Evolutionary conservation across 30 jellyfish, hydroid and myxozoan genomes (phyloP).

Genomic region (Aurelia coerulea): DNA sequence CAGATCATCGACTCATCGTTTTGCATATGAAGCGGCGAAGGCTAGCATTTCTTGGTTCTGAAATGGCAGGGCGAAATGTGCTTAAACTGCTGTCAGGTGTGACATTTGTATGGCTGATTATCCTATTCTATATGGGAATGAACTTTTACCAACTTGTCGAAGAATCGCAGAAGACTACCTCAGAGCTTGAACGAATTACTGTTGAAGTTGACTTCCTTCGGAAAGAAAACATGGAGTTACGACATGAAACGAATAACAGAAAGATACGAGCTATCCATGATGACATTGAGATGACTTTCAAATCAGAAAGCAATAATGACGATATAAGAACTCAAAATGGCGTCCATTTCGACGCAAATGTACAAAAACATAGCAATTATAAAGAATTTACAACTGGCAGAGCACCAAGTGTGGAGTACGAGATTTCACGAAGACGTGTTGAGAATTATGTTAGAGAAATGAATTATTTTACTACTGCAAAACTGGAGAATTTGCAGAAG

Average conservation of each 20-base stretch:
- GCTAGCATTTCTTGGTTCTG: not conserved
- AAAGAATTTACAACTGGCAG: constrained; percentile 2
- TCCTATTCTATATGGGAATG: constrained; percentile 88
- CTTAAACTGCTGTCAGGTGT: constrained; percentile 66
- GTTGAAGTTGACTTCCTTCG: constrained; percentile 62
- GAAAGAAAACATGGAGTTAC: constrained; percentile 69
- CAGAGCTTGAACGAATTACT: constrained; percentile 43
- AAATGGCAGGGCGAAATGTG: constrained; percentile 65
- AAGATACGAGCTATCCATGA: constrained; percentile 60
- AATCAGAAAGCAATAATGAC: constrained; percentile 7
- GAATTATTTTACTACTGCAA: constrained; percentile 74
- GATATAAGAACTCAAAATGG: not conserved
- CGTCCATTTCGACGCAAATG: not conserved
- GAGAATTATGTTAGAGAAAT: constrained; percentile 78
- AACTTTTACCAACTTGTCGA: constrained; percentile 83
- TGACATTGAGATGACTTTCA: constrained; percentile 37
- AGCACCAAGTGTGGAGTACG: constrained; percentile 75
- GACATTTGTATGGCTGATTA: constrained; percentile 74
- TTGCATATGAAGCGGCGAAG: not conserved
- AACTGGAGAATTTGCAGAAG: constrained; percentile 42
- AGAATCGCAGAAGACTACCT: constrained; percentile 83
- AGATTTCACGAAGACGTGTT: constrained; percentile 71
- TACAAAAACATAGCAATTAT: not conserved
- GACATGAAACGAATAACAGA: constrained; percentile 58
- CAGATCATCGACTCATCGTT: not conserved